Conservation (phyloP, 2,113 vertebrate species). For the Toxostoma redivivum region DNA sequence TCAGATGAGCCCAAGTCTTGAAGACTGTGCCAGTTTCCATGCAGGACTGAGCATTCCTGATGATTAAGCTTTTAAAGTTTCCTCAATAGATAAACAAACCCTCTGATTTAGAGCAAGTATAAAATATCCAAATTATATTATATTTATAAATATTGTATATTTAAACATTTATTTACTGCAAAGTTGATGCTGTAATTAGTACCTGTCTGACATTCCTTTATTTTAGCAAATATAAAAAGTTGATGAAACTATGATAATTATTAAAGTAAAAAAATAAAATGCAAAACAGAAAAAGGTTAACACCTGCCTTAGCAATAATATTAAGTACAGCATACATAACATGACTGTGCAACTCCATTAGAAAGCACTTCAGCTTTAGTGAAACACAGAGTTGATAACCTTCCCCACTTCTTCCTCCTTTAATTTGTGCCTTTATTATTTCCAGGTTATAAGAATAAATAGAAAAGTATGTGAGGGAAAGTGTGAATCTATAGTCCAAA, state of each 20-base stretch:
- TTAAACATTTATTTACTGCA: not conserved
- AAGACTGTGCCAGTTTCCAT: not conserved
- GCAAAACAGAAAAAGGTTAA: not conserved
- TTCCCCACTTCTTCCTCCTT: not conserved
- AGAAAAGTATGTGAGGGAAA: not conserved
- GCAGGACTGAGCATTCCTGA: not conserved
- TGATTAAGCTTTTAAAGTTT: not conserved
- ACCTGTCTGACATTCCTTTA: not conserved
- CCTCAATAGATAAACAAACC: not conserved
- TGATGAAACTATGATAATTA: not conserved
- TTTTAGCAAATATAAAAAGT: not conserved
- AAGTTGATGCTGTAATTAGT: not conserved
- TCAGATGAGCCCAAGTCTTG: not conserved
- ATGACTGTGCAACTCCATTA: not conserved
- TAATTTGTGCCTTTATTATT: not conserved
- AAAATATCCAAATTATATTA: not conserved
- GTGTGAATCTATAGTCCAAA: not conserved
- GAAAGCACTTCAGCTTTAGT: not conserved
- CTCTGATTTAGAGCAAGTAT: not conserved
- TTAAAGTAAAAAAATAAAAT: not conserved
- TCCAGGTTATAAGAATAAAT: not conserved
- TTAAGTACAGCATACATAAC: not conserved
- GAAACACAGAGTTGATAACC: not conserved
- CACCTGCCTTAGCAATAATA: not conserved
- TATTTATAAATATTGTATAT: not conserved